Conservation (phyloP, 2,888 invertebrate species). For the Drosophila anomalipes region DNA sequence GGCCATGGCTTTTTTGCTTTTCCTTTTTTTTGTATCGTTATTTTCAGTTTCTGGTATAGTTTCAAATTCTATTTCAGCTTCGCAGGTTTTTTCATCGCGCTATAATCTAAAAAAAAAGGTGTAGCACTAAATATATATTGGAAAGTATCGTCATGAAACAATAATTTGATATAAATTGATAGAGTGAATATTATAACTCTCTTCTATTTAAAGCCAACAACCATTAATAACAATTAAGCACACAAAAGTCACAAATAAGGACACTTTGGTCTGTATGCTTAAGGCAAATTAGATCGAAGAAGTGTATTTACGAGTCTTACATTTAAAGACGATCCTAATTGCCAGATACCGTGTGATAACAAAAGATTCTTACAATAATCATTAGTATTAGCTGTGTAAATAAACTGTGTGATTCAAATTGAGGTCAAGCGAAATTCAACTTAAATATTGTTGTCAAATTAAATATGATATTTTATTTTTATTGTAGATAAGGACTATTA, state of each 20-base stretch:
- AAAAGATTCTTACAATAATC: not conserved
- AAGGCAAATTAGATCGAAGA: not conserved
- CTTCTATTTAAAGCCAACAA: not conserved
- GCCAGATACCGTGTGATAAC: not conserved
- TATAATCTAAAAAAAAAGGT: not conserved
- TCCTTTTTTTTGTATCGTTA: constrained; percentile 17
- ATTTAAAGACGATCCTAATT: not conserved
- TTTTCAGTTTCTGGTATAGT: constrained; percentile 13
- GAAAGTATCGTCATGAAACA: not conserved
- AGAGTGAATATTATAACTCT: not conserved
- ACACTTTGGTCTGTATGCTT: not conserved
- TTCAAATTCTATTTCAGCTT: constrained; percentile 36
- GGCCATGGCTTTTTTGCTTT: constrained; percentile 35
- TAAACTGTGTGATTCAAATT: not conserved
- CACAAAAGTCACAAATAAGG: not conserved
- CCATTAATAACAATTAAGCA: not conserved
- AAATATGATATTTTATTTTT: not conserved
- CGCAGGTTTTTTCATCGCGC: constrained; percentile 27
- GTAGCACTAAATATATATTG: not conserved
- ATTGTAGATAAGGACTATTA: not conserved
- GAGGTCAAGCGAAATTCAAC: not conserved
- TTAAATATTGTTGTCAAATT: not conserved
- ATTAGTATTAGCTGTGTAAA: constrained; percentile 1
- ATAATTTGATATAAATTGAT: not conserved
- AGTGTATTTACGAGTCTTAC: not conserved